These are phyloP conservation scores for Chionoecetes opilio DNA, from an alignment of 1,140 invertebrate genomes.

Conservation along the genomic window DNA sequence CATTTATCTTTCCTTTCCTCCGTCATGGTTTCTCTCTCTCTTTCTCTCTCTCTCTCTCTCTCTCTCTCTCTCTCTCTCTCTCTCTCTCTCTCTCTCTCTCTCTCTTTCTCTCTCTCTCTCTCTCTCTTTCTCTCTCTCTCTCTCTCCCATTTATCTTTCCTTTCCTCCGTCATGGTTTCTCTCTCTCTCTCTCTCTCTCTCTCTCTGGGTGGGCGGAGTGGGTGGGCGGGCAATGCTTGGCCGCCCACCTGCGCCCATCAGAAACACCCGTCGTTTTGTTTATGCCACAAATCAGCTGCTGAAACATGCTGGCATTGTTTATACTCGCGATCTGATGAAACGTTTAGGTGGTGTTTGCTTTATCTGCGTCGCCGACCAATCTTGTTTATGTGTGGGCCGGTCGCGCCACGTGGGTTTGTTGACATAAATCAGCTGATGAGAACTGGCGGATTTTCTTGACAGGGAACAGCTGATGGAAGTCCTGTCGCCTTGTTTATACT, in stretches of 20 bases:
- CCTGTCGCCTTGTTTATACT: neutral
- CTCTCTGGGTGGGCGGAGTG: neutral
- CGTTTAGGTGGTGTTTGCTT: conserved; percentile 12
- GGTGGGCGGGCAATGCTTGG: neutral
- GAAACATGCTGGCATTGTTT: conserved; percentile 63
- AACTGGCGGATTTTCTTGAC: neutral
- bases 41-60: too few relatives aligned
- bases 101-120: too few relatives aligned
- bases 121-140: neutral
- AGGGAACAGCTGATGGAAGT: conserved; percentile 35
- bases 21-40: too few relatives aligned
- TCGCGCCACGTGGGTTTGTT: conserved; percentile 44
- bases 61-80: neutral
- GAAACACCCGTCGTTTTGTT: neutral
- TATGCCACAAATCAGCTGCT: conserved; percentile 59
- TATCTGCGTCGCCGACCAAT: neutral
- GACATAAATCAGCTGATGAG: conserved; percentile 54
- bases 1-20: too few relatives aligned
- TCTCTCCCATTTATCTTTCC: neutral
- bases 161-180: neutral
- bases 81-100: too few relatives aligned
- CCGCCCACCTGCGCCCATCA: neutral
- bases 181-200: conserved; percentile 17
- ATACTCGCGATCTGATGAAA: conserved; percentile 35
- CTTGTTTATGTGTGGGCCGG: neutral